These are phyloP conservation scores for Benthosema pterotum DNA, from an alignment of 2,797 vertebrate genomes.

Conservation along the genomic window DNA sequence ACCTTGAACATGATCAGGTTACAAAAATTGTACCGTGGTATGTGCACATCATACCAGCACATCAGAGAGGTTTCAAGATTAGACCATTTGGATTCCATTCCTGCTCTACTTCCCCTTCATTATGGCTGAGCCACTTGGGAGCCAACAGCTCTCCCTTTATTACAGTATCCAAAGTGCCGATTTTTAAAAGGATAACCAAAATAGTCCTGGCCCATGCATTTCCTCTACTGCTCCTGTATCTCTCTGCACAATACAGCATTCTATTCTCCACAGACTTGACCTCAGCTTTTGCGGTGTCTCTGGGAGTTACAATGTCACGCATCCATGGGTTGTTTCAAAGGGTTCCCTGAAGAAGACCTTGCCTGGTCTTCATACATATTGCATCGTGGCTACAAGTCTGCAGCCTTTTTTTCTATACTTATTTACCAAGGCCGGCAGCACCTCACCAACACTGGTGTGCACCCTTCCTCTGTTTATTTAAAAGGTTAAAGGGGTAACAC, in stretches of 20 bases:
- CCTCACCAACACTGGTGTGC: too few species aligned
- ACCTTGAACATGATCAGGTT: conserved; percentile 85
- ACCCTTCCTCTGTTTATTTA: too few species aligned
- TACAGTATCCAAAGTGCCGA: conserved; percentile 76
- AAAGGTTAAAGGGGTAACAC: not conserved
- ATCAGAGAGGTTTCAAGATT: conserved; percentile 93
- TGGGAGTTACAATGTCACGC: not conserved
- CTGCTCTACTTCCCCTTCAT: conserved; percentile 71
- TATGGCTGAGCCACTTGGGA: conserved; percentile 61
- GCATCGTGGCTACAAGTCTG: too few species aligned
- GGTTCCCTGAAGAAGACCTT: not conserved
- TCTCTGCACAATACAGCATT: conserved; percentile 43
- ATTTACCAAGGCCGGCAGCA: too few species aligned
- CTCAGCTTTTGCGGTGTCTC: conserved; percentile 6
- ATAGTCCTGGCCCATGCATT: conserved; percentile 50
- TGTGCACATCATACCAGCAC: conserved; percentile 85
- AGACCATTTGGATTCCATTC: conserved; percentile 87
- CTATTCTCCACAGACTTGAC: conserved; percentile 25
- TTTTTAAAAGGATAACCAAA: conserved; percentile 75
- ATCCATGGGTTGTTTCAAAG: conserved; percentile 3
- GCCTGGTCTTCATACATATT: too few species aligned
- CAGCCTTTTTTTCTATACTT: too few species aligned
- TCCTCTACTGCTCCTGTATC: conserved; percentile 42
- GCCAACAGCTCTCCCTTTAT: conserved; percentile 73
- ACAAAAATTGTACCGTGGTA: conserved; percentile 92